Conservation (phyloP, 2,797 vertebrate genomes). For the Schizopygopsis pylzovi region DNA sequence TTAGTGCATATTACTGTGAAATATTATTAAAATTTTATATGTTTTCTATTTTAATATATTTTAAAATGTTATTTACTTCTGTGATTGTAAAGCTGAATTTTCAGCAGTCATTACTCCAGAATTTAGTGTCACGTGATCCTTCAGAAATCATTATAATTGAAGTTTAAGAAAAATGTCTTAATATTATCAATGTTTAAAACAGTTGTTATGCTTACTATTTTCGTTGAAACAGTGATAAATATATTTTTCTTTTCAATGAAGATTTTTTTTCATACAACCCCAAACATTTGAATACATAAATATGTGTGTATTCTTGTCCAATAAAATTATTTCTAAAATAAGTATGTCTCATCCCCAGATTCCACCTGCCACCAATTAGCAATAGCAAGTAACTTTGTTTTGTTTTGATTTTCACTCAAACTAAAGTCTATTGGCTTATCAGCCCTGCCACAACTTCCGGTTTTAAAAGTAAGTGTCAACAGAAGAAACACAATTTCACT, state of each 20-base stretch:
- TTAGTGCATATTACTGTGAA: background rate
- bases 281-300: no score
- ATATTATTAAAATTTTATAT: background rate
- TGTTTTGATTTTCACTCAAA: background rate
- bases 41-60: background rate
- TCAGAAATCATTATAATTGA: background rate
- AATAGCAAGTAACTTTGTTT: background rate
- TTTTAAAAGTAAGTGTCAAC: conserved; percentile 4
- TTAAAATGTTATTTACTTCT: background rate
- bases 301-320: background rate
- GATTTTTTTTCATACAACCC: no score
- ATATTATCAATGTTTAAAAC: background rate
- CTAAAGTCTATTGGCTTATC: background rate
- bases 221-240: background rate
- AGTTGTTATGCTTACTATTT: background rate
- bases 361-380: background rate
- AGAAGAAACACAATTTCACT: background rate
- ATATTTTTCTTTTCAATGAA: no score
- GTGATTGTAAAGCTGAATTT: background rate
- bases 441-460: no score
- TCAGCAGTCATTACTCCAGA: background rate
- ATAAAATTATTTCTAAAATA: background rate
- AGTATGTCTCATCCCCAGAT: background rate
- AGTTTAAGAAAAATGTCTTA: background rate
- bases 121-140: background rate